phyloP scores from a whole-genome alignment of 2,113 vertebrate genomes.

The Ictalurus furcatus region DNA sequence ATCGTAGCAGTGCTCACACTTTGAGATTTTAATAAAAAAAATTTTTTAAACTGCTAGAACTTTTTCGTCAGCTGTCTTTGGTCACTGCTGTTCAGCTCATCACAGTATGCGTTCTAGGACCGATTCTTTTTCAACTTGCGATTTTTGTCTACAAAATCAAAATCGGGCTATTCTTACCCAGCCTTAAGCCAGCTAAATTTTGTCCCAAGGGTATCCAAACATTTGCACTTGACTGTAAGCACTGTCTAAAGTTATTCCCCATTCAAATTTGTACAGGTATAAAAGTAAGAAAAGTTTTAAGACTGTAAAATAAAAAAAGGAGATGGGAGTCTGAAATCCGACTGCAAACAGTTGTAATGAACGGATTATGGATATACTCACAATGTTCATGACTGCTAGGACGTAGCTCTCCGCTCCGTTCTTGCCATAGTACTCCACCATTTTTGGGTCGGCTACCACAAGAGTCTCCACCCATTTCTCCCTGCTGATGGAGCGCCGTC shows the following conservation, averaged over 20 bases:
- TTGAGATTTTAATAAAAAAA: neutral
- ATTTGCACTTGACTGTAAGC: neutral
- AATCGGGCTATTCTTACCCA: neutral
- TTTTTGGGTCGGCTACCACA: constrained; percentile 93
- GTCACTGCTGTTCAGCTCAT: neutral
- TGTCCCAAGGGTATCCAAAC: neutral
- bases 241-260: neutral
- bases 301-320: neutral
- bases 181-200: neutral
- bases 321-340: neutral
- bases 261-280: neutral
- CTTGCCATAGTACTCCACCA: constrained; percentile 90
- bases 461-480: constrained; percentile 98
- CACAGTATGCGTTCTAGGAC: neutral
- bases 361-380: constrained; percentile 68
- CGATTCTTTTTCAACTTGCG: neutral
- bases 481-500: constrained; percentile 84
- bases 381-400: constrained; percentile 97
- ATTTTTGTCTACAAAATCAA: neutral
- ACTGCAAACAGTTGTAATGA: neutral
- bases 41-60: no score
- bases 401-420: constrained; percentile 84
- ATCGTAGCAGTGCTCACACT: neutral
- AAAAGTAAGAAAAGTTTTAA: neutral
- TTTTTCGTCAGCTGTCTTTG: neutral